A percentile compares a stretch with the other conserved stretches of the same genome.
phyloP scores from a whole-genome alignment of 2,113 vertebrate genomes.

The Phoenicopterus ruber region DNA sequence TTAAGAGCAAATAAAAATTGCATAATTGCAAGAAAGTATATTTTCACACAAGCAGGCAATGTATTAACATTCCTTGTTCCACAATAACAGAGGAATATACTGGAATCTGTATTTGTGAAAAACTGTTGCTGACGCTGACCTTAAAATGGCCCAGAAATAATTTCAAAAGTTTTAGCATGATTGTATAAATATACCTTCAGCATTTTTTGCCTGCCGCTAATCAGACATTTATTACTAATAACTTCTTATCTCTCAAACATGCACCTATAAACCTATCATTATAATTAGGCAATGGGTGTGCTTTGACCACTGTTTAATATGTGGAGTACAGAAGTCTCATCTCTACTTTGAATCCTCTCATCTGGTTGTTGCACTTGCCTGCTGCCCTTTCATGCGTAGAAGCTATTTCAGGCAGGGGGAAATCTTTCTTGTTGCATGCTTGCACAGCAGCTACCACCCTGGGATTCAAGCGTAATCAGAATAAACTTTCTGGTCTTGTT shows the following conservation, averaged over 20 bases:
- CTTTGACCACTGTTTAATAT: not conserved
- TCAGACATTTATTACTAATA: not conserved
- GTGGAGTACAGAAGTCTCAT: not conserved
- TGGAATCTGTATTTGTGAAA: not conserved
- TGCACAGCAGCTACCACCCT: not conserved
- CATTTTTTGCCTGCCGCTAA: not conserved
- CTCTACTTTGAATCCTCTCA: not conserved
- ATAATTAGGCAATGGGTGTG: not conserved
- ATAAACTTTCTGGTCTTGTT: not conserved
- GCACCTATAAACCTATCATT: not conserved
- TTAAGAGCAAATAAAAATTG: not conserved
- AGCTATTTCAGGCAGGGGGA: not conserved
- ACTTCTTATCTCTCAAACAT: not conserved
- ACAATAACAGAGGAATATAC: not conserved
- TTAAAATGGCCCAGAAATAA: not conserved
- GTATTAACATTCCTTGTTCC: not conserved
- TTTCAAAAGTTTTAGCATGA: not conserved
- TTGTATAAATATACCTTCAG: not conserved
- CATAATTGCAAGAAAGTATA: not conserved
- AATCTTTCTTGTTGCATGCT: not conserved
- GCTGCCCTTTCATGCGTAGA: not conserved
- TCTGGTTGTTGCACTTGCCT: not conserved
- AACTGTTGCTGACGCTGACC: not conserved
- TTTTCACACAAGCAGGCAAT: not conserved
- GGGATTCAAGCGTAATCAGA: not conserved